Base-by-base conservation (phyloP, 2,888 invertebrate species). In the Encarsia formosa region DNA sequence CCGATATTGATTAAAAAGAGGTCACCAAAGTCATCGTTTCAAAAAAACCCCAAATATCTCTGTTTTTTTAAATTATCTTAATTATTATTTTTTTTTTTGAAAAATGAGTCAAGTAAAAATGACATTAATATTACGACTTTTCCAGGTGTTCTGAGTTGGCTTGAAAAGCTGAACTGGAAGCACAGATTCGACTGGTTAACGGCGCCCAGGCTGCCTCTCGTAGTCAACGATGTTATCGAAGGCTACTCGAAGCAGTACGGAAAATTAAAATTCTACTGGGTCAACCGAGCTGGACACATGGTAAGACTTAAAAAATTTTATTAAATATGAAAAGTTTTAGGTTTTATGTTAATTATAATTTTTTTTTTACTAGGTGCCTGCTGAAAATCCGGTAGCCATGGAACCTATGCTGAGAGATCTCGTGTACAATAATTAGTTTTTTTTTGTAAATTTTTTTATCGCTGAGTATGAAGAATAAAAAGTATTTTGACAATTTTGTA, bases 221-320 rank as follows among this genome's bases (percentile, higher is more conserved):
- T 79, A 68, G 81, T 83, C 13, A 68, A 84, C 58, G 75, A 80
- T 42, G 71, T 78, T 35, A 76, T 87, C 31, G 87, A 88, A 69
- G 91, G 88, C 13, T 91, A 85, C 65, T 78, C 81, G 57, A 87
- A 89, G 67, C 75, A 78, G 2, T 79, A 79, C 51, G 81, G 81
- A 50, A 86, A 86, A 60, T 82, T 91, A 43, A 76, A 81, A 43
- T 84, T 90, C 70, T 90, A 85, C 70, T 89, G 87, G 85, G 82
- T 91, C 51, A 79, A 88, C 56, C 77, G 84, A 60, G 85, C 89
- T 54, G 90, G 90, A 20, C 90, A 90, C 65, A 88, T 88, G 81
- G 88, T 86, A 75, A 38, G 26, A 26, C 26, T 26, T 26, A 11
- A 26, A 26, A 8, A 26, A 26, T 26, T 26, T 11, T 8, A 6